These are phyloP conservation scores for Chalcosyrphus nemorum DNA, from an alignment of 2,888 invertebrate genomes.

Conservation along the genomic window DNA sequence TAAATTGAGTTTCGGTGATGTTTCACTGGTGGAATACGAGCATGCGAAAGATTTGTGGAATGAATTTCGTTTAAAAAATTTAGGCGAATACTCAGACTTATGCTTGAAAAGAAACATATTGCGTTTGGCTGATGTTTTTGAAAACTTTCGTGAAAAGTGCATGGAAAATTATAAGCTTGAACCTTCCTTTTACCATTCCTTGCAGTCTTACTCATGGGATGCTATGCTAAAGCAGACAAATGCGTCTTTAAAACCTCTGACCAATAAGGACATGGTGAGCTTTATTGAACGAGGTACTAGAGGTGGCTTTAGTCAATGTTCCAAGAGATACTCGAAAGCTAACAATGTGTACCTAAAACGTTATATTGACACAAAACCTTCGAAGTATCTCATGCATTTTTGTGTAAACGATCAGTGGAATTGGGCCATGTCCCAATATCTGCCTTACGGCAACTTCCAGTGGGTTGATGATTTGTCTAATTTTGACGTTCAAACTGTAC, in stretches of 20 bases:
- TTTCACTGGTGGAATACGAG: background rate
- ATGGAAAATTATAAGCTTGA: constrained; percentile 13
- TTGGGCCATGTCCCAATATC: constrained; percentile 76
- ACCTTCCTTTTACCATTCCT: background rate
- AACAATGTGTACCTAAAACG: background rate
- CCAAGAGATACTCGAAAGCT: background rate
- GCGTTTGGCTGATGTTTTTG: constrained; percentile 33
- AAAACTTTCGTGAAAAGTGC: constrained; percentile 3
- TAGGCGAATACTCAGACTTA: constrained; percentile 6
- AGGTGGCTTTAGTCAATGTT: background rate
- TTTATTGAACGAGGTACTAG: background rate
- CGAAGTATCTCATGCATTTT: constrained; percentile 76
- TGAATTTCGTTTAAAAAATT: background rate
- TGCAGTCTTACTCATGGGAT: background rate
- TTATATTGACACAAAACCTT: background rate
- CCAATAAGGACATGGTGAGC: background rate
- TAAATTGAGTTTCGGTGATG: background rate
- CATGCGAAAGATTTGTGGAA: background rate
- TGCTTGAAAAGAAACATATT: constrained; percentile 21
- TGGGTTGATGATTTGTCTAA: constrained; percentile 73
- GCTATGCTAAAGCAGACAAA: background rate
- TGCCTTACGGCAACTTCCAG: constrained; percentile 76
- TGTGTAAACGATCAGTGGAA: constrained; percentile 79
- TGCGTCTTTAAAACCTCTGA: background rate
- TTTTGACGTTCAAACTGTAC: constrained; percentile 44